A percentile compares a stretch with the other conserved stretches of the same genome.
phyloP scores from a whole-genome alignment of 2,888 invertebrate species.

The Chironomus tentans region DNA sequence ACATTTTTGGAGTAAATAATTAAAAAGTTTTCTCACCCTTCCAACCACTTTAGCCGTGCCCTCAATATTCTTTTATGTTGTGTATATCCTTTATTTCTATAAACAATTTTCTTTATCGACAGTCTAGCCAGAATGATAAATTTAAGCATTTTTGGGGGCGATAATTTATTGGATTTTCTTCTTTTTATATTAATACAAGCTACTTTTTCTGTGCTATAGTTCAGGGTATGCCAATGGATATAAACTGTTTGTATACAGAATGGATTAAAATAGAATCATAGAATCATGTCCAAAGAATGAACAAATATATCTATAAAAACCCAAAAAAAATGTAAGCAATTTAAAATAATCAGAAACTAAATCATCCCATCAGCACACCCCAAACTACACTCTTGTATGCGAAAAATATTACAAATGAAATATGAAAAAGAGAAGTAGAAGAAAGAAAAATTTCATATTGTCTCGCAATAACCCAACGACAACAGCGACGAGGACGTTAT shows the following conservation, averaged over 20 bases:
- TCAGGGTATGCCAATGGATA: too few relatives aligned
- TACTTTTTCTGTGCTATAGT: not conserved
- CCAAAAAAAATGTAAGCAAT: too few relatives aligned
- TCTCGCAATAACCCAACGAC: not conserved
- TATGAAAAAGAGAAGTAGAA: not conserved
- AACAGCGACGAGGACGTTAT: too few relatives aligned
- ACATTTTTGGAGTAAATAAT: not conserved
- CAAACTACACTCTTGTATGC: too few relatives aligned
- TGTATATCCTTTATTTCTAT: too few relatives aligned
- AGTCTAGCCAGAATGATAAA: conserved; percentile 2
- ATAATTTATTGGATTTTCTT: conserved; percentile 1
- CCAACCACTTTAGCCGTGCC: not conserved
- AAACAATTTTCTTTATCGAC: not conserved
- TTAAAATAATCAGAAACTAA: too few relatives aligned
- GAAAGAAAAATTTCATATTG: not conserved
- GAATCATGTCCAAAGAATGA: too few relatives aligned
- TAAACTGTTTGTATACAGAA: too few relatives aligned
- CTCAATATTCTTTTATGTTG: too few relatives aligned
- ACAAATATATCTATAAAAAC: too few relatives aligned
- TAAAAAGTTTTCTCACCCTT: not conserved
- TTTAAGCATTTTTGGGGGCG: not conserved
- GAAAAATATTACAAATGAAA: not conserved
- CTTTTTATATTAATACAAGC: not conserved
- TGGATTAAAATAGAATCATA: too few relatives aligned
- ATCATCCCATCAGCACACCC: too few relatives aligned